Evolutionary conservation across 2,113 vertebrate genomes (phyloP), one percentile per base, ranked within the genome.

Genomic region (Aix galericulata): DNA sequence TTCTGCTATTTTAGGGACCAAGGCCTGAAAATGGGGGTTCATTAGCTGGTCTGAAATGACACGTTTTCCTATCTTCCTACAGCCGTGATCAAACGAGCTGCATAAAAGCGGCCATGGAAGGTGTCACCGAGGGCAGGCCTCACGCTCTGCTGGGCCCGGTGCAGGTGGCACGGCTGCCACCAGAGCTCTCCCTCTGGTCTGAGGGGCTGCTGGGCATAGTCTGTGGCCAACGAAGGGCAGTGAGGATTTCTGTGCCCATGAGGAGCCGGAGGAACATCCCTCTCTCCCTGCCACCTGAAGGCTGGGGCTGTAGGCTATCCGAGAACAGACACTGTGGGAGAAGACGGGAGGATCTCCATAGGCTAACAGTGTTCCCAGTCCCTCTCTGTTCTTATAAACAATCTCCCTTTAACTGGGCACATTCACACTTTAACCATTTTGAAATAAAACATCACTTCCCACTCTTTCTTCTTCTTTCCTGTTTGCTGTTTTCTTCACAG

Each of bases 1-100:
- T 87, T 81, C 75, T 94, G 77, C 93, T 94, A 69, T 94, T 96
- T 94, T 76, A 93, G 84, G 81, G 60, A 75, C 73, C 72, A 44
- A 84, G 66, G 53, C 55, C 62, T 87, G 86, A 92, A 93, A 94
- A 76, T 27, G 16, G 62, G 77, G 91, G 32, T 82, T 93, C 95
- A 91, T 92, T 91, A 82, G 76, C 58, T 82, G 87, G 74, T 73
- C 81, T 64, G 58, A 86, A 92, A 89, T 87, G 20, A 92, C 87
- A n/a, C 82, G 82, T 85, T 89, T 58, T 88, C 58, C 64, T 46
- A 11, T 42, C 67, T 68, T 75, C 71, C 55, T 92, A 46, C 52
- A 78, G 76, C 64, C 31, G 8, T 3, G 0, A 22, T 86, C 2
- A 3, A 90, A 67, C 34, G 60, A 75, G 42, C 46, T 67, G 48